Evolutionary conservation across 1,140 invertebrate genomes (phyloP).

Genomic region (Heliconius eleuchia): DNA sequence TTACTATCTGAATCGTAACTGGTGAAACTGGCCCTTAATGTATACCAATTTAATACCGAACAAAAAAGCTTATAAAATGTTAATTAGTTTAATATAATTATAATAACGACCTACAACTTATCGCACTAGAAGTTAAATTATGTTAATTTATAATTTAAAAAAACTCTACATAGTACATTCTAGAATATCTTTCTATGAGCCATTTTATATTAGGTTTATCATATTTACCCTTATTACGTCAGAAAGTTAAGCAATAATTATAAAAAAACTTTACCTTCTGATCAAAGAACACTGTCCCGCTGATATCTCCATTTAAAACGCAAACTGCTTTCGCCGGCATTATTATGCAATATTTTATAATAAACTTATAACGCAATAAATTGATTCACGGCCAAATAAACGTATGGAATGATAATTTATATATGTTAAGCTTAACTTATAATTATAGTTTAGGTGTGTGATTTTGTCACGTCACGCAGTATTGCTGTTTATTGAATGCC

Average conservation of each 20-base stretch:
- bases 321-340: constrained; percentile 90
- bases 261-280: constrained; percentile 84
- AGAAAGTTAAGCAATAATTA: constrained; percentile 37
- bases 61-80: too few relatives aligned
- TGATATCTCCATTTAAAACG: constrained; percentile 91
- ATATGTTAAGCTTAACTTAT: neutral
- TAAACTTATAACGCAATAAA: neutral
- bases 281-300: constrained; percentile 89
- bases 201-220: neutral
- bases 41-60: too few relatives aligned
- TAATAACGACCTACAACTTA: neutral
- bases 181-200: neutral
- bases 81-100: too few relatives aligned
- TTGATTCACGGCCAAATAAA: neutral
- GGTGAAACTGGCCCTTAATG: too few relatives aligned
- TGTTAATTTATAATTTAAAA: neutral
- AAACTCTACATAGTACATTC: neutral
- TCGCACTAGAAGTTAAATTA: neutral
- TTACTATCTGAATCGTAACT: too few relatives aligned
- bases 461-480: neutral
- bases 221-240: constrained; percentile 25
- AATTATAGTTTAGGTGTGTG: neutral
- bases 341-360: constrained; percentile 38
- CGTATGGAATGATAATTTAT: constrained; percentile 1
- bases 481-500: constrained; percentile 4